phyloP scores from a whole-genome alignment of 64 coral and sea anemone species.

The Montipora sp. region DNA sequence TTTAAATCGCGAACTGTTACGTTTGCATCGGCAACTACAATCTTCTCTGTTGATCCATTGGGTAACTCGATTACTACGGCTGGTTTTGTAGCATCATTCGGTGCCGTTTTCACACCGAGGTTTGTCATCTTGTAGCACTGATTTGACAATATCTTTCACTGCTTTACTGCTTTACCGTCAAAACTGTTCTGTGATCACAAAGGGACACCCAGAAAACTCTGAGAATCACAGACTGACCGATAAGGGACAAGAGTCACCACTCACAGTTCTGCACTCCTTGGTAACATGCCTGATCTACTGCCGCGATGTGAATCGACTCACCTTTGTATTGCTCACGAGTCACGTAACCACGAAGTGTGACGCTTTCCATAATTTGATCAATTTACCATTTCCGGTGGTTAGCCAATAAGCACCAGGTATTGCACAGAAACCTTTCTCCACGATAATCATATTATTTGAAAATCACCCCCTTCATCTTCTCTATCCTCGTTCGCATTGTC shows the following conservation, averaged over 20 bases:
- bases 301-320: not conserved
- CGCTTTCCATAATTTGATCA: not conserved
- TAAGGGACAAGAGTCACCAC: not conserved
- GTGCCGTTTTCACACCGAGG: not conserved
- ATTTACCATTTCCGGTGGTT: slow-evolving; percentile 18
- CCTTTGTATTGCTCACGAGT: slow-evolving; percentile 30
- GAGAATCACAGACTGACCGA: not conserved
- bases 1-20: slow-evolving; percentile 54
- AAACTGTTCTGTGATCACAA: not conserved
- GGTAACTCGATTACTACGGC: slow-evolving; percentile 44
- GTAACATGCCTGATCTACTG: not conserved
- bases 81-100: not conserved
- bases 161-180: not conserved
- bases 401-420: not conserved
- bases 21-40: not conserved
- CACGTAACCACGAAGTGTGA: slow-evolving; percentile 32
- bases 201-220: not conserved
- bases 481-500: not conserved
- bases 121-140: slow-evolving; percentile 14
- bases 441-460: not conserved
- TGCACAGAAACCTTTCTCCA: no score
- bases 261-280: not conserved
- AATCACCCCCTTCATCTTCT: not conserved
- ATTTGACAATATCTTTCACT: not conserved
- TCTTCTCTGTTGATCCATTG: slow-evolving; percentile 19